Evolutionary conservation across 2,113 vertebrate genomes (phyloP), one percentile per base, ranked within the genome.

Genomic region (Neoarius graeffei): DNA sequence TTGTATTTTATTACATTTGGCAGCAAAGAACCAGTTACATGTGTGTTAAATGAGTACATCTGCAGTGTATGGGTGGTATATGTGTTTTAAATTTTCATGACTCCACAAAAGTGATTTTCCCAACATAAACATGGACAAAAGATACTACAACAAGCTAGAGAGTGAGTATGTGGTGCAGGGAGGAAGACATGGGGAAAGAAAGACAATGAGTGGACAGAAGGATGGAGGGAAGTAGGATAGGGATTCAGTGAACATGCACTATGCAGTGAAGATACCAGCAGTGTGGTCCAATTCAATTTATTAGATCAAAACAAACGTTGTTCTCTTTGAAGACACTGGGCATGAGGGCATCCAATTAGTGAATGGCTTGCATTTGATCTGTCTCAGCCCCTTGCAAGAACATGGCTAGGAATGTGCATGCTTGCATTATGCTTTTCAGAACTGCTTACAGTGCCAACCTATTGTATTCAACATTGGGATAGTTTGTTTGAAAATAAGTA

Each of bases 281-380:
- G 85, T 86, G 3, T 85, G 84, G 86, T 88, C 85, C 88, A 85
- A 90, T 90, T 90, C 86, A 91, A 92, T 91, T 91, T 90, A 77
- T 8, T 66, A 81, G 91, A 92, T 92, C 89, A 91, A 91, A 91
- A 91, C 88, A 89, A 89, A 89, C 87, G 23, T 85, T 23, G 86
- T 85, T 73, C 67, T 79, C 89, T 90, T 89, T 91, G 88, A 91
- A 92, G 91, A 90, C 86, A 77, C 62, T 84, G 85, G 87, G 66
- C 84, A 86, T 48, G 11, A 83, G 88, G 91, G 80, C 35, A 87
- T 56, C 85, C 88, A 91, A 89, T 90, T 89, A 91, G 86, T 30
- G 83, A 86, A 57, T 81, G 85, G 88, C 82, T 87, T 60, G 81
- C 85, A 89, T 89, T 89, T 89, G 84, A 90, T 90, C 85, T 87